phyloP scores from a whole-genome alignment of 2,797 vertebrate genomes.

The Melanogrammus aeglefinus region DNA sequence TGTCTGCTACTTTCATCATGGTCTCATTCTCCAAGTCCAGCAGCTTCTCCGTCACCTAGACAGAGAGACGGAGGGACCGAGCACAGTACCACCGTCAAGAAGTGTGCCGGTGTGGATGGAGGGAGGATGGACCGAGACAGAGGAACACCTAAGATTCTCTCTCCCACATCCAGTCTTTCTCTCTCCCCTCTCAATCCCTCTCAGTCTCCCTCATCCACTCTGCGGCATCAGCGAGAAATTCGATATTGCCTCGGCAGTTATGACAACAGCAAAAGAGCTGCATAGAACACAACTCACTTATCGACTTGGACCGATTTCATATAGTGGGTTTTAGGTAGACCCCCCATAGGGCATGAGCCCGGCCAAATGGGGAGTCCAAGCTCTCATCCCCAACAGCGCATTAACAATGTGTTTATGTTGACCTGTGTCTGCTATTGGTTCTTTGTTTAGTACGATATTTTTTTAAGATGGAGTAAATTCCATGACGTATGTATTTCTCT shows the following conservation, averaged over 20 bases:
- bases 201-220: conserved; percentile 26
- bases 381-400: not conserved
- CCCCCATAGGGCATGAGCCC: not conserved
- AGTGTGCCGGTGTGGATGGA: not conserved
- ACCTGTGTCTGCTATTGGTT: not conserved
- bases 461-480: not conserved
- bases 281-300: conserved; percentile 57
- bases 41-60: conserved; percentile 92
- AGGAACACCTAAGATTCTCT: conserved; percentile 41
- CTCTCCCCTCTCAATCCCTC: conserved; percentile 23
- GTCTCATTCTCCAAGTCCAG: conserved; percentile 96
- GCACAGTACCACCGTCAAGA: not conserved
- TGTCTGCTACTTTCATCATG: conserved; percentile 96
- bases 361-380: not conserved
- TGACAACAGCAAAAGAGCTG: conserved; percentile 63
- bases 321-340: not conserved
- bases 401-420: not conserved
- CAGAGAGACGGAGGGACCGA: conserved; percentile 19
- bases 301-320: conserved; percentile 45
- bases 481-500: not conserved
- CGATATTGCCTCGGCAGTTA: conserved; percentile 44
- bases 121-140: conserved; percentile 30
- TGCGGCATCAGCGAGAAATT: conserved; percentile 57
- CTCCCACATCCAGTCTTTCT: conserved; percentile 21
- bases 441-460: not conserved